phyloP scores from a whole-genome alignment of 2,113 vertebrate genomes.

The Sorex araneus region DNA sequence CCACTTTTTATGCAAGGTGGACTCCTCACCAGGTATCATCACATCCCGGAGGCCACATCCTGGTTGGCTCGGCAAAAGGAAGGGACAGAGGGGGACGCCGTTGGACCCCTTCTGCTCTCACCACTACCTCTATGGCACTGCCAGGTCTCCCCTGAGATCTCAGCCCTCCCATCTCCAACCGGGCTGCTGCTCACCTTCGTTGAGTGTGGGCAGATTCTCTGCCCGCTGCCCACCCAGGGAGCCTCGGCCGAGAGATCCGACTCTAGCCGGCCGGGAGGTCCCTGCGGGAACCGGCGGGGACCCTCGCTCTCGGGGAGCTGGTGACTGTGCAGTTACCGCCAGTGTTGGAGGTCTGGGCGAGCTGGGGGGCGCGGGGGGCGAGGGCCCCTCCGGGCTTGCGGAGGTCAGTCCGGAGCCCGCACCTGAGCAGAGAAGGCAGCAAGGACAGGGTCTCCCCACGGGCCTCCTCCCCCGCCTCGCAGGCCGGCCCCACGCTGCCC shows the following conservation, averaged over 20 bases:
- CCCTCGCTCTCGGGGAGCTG: no score
- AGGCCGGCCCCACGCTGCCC: no score
- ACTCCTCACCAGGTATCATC: slow-evolving; percentile 56
- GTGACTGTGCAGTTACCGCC: no score
- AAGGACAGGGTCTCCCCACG: neutral
- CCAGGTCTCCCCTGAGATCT: neutral
- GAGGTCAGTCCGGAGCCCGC: neutral
- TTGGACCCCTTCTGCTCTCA: neutral
- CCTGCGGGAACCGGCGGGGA: no score
- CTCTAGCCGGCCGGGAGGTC: no score
- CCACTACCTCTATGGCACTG: neutral
- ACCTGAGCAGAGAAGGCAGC: neutral
- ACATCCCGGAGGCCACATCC: slow-evolving; percentile 3
- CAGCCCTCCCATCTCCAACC: no score
- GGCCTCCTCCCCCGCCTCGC: no score
- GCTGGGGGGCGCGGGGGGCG: neutral
- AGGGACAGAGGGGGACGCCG: neutral
- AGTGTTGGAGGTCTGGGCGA: neutral
- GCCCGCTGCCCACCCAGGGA: no score
- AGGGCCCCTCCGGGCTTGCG: no score
- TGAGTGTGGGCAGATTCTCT: no score
- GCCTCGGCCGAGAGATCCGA: no score
- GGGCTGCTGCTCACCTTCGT: no score
- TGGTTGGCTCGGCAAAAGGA: neutral
- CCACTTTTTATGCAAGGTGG: slow-evolving; percentile 72